A percentile compares a stretch with the other conserved stretches of the same genome.
phyloP scores from a whole-genome alignment of 2,888 invertebrate genomes.

The Trissoscelio sp. region DNA sequence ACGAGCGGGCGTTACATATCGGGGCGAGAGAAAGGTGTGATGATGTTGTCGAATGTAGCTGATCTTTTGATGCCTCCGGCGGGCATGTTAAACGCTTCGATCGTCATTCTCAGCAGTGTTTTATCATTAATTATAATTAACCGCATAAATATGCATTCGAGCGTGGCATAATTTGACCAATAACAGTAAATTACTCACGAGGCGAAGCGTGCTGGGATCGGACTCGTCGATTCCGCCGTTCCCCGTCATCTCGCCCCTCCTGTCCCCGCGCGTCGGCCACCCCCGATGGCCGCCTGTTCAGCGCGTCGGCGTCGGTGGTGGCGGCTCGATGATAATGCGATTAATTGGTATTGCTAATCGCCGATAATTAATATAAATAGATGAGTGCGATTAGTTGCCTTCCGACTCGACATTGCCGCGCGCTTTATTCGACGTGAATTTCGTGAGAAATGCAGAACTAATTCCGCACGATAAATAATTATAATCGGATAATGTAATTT shows the following conservation, averaged over 20 bases:
- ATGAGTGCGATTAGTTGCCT: conserved; percentile 81
- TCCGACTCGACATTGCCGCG: conserved; percentile 70
- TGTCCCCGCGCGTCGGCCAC: conserved; percentile 42
- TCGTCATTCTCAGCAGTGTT: conserved; percentile 79
- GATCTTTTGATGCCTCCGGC: conserved; percentile 68
- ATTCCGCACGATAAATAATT: conserved; percentile 71
- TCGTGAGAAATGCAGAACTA: conserved; percentile 70
- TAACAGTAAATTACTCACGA: conserved; percentile 83
- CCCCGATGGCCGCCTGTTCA: conserved; percentile 58
- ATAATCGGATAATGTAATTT: conserved; percentile 71
- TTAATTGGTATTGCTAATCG: conserved; percentile 83
- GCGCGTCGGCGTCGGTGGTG: conserved; percentile 66
- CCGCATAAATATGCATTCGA: conserved; percentile 83
- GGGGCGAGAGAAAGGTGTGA: conserved; percentile 52
- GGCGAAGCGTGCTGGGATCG: conserved; percentile 72
- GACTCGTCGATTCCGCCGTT: conserved; percentile 74
- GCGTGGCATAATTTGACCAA: conserved; percentile 83
- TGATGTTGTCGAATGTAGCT: conserved; percentile 64
- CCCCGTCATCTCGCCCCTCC: conserved; percentile 42
- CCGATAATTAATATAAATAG: conserved; percentile 84
- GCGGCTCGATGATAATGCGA: conserved; percentile 81
- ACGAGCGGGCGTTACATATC: conserved; percentile 30
- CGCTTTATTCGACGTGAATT: conserved; percentile 68
- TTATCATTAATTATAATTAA: conserved; percentile 83
- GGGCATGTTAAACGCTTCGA: conserved; percentile 73